A percentile compares a stretch with the other conserved stretches of the same genome.
Evolutionary conservation across 1,140 invertebrate species (phyloP).

Genomic region (Pseudomyrmex dendroicus): DNA sequence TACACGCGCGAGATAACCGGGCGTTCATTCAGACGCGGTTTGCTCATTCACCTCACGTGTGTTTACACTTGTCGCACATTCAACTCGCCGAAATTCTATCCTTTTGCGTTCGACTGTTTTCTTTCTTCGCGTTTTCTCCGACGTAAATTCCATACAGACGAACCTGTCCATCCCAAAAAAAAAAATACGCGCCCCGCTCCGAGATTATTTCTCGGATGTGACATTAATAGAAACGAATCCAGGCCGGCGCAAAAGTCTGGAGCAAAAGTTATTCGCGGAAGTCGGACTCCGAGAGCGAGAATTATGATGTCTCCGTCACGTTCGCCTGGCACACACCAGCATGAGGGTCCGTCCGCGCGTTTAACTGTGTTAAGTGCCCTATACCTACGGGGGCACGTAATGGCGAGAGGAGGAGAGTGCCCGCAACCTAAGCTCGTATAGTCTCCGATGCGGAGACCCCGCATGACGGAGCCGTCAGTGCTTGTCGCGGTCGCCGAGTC

Average conservation of each 20-base stretch:
- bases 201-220: neutral
- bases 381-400: conserved; percentile 38
- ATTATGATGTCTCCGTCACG: conserved; percentile 25
- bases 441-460: conserved; percentile 24
- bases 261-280: conserved; percentile 39
- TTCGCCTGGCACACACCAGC: conserved; percentile 46
- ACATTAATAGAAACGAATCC: neutral
- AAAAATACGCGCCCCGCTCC: neutral
- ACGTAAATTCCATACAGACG: neutral
- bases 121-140: neutral
- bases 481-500: conserved; percentile 47
- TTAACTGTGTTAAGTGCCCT: conserved; percentile 67
- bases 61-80: conserved; percentile 22
- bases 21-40: neutral
- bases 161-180: neutral
- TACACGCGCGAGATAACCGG: neutral
- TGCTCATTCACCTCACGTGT: neutral
- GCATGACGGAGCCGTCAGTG: conserved; percentile 61
- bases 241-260: conserved; percentile 10
- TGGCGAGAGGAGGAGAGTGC: conserved; percentile 30
- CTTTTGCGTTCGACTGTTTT: neutral
- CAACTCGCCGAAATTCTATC: conserved; percentile 34
- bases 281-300: conserved; percentile 9
- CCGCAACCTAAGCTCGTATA: conserved; percentile 19
- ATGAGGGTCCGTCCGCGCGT: conserved; percentile 60